Conservation (phyloP, 2,888 invertebrate species). For the Lacanobia wlatinum region DNA sequence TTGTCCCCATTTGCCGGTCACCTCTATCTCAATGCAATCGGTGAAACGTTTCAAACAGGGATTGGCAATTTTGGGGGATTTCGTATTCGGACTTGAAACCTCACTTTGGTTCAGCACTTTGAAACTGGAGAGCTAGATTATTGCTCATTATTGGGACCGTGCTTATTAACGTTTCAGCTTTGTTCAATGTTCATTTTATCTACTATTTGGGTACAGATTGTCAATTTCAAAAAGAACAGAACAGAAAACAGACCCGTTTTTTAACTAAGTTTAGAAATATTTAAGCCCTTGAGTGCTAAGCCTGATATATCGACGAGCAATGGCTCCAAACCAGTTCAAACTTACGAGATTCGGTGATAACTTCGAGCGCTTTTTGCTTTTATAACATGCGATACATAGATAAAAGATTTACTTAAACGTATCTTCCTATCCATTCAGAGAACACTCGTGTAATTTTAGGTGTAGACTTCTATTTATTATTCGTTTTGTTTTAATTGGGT, state of each 20-base stretch:
- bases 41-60: slow-evolving; percentile 33
- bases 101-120: slow-evolving; percentile 10
- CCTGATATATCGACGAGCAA: not conserved
- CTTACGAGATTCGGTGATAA: too few species aligned
- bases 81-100: slow-evolving; percentile 4
- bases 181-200: not conserved
- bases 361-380: too few species aligned
- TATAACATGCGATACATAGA: too few species aligned
- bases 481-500: too few species aligned
- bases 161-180: not conserved
- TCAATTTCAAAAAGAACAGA: too few species aligned
- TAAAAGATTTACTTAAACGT: too few species aligned
- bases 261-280: too few species aligned
- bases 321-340: not conserved
- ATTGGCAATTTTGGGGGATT: slow-evolving; percentile 35
- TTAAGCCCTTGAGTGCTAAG: not conserved
- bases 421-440: too few species aligned
- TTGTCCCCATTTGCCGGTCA: slow-evolving; percentile 53
- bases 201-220: not conserved
- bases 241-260: too few species aligned
- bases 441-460: not conserved
- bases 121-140: not conserved
- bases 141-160: slow-evolving; percentile 13
- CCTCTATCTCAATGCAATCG: slow-evolving; percentile 42
- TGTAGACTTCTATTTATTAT: not conserved